These are phyloP conservation scores for Micrasema longulum DNA, from an alignment of 1,140 invertebrate species.

Conservation along the genomic window DNA sequence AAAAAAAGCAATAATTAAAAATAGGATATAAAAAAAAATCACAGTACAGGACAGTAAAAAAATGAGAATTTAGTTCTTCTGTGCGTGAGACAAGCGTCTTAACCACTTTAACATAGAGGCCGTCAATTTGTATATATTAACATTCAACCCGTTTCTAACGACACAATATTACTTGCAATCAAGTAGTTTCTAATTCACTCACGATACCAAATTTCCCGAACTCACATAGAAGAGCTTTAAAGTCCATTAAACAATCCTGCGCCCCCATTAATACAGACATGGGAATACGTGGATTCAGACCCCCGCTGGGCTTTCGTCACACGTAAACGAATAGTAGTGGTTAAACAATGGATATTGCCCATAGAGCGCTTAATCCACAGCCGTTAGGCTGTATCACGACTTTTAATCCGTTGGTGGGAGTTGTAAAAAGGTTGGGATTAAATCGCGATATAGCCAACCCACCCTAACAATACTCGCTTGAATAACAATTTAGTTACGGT, in stretches of 20 bases:
- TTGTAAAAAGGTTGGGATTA: constrained; percentile 46
- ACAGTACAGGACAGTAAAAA: no score
- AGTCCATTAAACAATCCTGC: not conserved
- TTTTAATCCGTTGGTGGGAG: constrained; percentile 49
- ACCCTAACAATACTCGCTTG: not conserved
- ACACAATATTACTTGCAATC: no score
- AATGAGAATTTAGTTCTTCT: no score
- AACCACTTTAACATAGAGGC: no score
- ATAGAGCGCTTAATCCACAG: constrained; percentile 31
- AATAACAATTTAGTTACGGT: constrained; percentile 24
- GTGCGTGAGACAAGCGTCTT: no score
- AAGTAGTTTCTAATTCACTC: no score
- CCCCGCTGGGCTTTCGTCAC: not conserved
- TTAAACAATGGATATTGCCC: constrained; percentile 9
- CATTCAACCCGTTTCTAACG: no score
- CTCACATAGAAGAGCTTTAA: no score
- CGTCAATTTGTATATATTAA: no score
- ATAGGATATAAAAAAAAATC: no score
- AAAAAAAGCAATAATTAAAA: no score
- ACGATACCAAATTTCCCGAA: no score
- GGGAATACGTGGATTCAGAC: constrained; percentile 14
- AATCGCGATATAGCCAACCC: constrained; percentile 22
- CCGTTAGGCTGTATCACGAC: constrained; percentile 36
- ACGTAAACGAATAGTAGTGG: not conserved
- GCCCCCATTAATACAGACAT: not conserved